Evolutionary conservation across 2,888 invertebrate species (phyloP).

Genomic region (Dermolepida albohirtum): DNA sequence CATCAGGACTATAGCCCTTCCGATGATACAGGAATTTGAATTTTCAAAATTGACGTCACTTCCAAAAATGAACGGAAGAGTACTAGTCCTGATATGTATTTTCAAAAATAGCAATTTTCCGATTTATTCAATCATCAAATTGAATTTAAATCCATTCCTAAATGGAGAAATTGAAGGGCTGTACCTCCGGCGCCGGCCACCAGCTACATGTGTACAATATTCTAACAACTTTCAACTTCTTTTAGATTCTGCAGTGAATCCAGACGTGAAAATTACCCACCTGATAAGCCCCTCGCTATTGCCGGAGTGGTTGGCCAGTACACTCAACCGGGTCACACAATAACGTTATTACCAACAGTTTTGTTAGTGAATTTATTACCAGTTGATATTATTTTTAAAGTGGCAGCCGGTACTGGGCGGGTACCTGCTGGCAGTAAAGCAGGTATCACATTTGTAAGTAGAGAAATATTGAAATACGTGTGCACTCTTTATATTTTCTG

Average conservation of each 20-base stretch:
- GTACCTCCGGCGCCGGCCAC: too few species aligned
- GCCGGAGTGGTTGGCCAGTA: slow-evolving; percentile 56
- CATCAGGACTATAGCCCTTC: too few species aligned
- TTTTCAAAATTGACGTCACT: too few species aligned
- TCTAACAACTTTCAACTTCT: slow-evolving; percentile 22
- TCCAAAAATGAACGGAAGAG: too few species aligned
- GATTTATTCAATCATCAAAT: too few species aligned
- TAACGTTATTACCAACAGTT: slow-evolving; percentile 86
- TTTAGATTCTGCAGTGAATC: slow-evolving; percentile 83
- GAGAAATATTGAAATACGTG: neutral
- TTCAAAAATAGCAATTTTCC: too few species aligned
- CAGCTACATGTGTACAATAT: neutral
- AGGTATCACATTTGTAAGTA: slow-evolving; percentile 58
- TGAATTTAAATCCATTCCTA: too few species aligned
- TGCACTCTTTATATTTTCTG: slow-evolving; percentile 28
- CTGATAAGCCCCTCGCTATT: slow-evolving; percentile 68
- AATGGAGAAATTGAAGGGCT: too few species aligned
- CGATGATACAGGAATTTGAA: too few species aligned
- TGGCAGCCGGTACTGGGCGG: slow-evolving; percentile 60
- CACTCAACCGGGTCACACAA: slow-evolving; percentile 85
- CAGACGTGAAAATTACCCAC: slow-evolving; percentile 83
- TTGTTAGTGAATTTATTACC: slow-evolving; percentile 90
- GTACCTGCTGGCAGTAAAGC: slow-evolving; percentile 59
- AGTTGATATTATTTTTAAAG: slow-evolving; percentile 77
- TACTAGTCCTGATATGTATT: too few species aligned